phyloP scores from a whole-genome alignment of 2,113 vertebrate species.

The Otus sunia region DNA sequence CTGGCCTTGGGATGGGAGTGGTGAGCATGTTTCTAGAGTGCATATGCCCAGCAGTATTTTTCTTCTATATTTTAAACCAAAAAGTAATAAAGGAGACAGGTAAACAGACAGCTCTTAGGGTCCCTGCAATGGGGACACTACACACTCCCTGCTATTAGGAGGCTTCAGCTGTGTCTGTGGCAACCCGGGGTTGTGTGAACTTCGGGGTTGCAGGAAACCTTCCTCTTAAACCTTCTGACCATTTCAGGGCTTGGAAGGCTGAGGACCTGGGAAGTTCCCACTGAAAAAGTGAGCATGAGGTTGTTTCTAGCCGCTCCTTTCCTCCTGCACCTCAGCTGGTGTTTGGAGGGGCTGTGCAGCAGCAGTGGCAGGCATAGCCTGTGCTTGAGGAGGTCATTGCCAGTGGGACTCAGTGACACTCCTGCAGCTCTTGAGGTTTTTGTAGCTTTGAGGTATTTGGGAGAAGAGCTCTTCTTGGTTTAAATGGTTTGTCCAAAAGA shows the following conservation, averaged over 20 bases:
- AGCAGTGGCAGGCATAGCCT: background rate
- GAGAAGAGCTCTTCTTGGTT: background rate
- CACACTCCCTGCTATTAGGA: accelerated
- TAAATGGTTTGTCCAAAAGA: background rate
- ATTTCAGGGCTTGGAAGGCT: background rate
- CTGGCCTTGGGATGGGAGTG: accelerated
- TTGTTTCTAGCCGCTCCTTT: background rate
- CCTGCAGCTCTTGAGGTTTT: background rate
- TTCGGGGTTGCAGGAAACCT: background rate
- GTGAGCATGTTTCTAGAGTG: background rate
- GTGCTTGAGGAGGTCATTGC: background rate
- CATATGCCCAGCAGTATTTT: background rate
- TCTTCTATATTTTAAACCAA: background rate
- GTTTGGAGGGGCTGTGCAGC: background rate
- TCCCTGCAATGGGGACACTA: background rate
- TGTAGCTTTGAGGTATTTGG: background rate
- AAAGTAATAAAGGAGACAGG: background rate
- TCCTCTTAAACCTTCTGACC: background rate
- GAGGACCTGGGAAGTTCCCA: background rate
- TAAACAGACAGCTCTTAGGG: background rate
- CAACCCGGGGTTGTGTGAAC: background rate
- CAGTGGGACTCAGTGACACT: background rate
- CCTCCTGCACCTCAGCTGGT: background rate
- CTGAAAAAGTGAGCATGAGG: background rate
- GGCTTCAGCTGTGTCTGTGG: background rate